Base-by-base conservation (phyloP, 2,888 invertebrate genomes). In the Temnothorax ravouxi region DNA sequence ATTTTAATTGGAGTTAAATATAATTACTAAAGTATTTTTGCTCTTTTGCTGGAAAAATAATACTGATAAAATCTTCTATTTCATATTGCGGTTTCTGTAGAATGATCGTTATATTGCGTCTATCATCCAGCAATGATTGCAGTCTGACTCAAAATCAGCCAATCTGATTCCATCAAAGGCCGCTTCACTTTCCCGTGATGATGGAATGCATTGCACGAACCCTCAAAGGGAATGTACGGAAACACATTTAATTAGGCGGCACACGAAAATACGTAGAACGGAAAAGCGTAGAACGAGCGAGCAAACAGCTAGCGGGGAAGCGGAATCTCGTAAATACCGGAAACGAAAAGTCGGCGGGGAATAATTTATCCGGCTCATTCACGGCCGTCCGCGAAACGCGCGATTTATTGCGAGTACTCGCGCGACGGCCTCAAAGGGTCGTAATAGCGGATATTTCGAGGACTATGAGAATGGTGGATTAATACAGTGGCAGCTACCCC, bases 401-500 rank as follows among this genome's bases (percentile, higher is more conserved):
- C 76, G 82, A 82, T 76, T 66, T 77, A 76, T 82, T 75, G 66
- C 82, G 64, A 75, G 76, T 29, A 56, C 67, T 67, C 59, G 71
- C 71, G 21, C 56, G 59, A 59, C 47, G 47, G 59, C 59, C 47
- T 80, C 79, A 80, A 80, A 80, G 79, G 72, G 59, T 59, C 59
- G 59, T 71, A 80, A 80, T 80, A 71, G 59, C 75, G 81, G 52
- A 81, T 64, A 81, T 74, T 75, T 74, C 62, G 54, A 81, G 75
- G 61, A 84, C 69, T 71, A 66, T 69, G 62, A 64, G 69, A 80
- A 72, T 52, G 80, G 29, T 21, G 86, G 81, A 88, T 88, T 89
- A 86, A 87, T 86, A 83, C 67, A 75, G 86, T 69, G 56, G 84
- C 72, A 61, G 84, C 80, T 72, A n/a, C 67, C 69, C 75, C 79